Evolutionary conservation across 2,113 vertebrate species (phyloP).

Genomic region (Pardalotus punctatus): DNA sequence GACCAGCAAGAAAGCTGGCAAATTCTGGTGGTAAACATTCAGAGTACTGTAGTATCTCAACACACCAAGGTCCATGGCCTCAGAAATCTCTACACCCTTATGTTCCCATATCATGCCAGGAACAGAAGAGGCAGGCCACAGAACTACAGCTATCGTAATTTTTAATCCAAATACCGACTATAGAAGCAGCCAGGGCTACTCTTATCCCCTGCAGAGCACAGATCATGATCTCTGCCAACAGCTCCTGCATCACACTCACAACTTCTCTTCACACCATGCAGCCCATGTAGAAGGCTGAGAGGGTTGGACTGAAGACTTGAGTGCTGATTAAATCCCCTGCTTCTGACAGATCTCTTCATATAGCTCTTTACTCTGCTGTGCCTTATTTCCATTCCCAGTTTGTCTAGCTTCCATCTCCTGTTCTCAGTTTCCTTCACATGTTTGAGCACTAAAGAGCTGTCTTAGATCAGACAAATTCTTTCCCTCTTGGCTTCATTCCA

Average conservation of each 20-base stretch:
- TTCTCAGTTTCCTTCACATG: background rate
- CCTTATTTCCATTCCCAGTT: background rate
- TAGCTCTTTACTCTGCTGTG: background rate
- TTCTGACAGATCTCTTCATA: background rate
- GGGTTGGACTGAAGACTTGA: background rate
- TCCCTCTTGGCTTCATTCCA: background rate
- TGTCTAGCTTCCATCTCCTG: background rate
- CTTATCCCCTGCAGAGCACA: background rate
- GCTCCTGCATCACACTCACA: background rate
- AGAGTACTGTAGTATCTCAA: background rate
- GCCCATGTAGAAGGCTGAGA: background rate
- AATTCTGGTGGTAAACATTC: background rate
- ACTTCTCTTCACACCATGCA: background rate
- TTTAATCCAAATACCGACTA: background rate
- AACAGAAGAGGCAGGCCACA: background rate
- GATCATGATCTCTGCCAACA: background rate
- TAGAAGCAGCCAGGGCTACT: background rate
- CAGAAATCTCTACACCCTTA: background rate
- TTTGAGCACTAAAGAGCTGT: background rate
- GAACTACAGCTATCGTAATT: background rate
- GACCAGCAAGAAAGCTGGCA: background rate
- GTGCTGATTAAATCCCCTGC: background rate
- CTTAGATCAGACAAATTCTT: background rate
- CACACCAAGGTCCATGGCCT: background rate
- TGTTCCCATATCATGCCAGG: background rate